Percentiles rank a stretch among this genome's conserved stretches.
These are phyloP conservation scores for Chrysomallon squamiferum DNA, from an alignment of 1,140 invertebrate genomes.

Conservation along the genomic window DNA sequence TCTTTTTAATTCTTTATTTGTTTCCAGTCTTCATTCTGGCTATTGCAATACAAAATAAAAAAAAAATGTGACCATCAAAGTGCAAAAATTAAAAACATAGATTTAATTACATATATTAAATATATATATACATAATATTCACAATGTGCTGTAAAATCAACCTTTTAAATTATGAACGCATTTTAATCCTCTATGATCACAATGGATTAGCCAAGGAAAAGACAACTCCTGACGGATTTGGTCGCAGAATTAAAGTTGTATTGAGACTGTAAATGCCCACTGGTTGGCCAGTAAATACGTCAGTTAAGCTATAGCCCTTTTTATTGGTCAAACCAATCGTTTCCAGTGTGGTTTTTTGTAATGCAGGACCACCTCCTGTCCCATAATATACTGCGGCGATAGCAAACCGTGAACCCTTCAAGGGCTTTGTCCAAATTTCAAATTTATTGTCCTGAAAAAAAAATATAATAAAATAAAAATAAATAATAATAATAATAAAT, in stretches of 20 bases:
- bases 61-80: too few relatives aligned
- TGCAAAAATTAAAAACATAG: too few relatives aligned
- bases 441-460: constrained; percentile 15
- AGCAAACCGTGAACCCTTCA: constrained; percentile 29
- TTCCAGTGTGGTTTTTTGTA: constrained; percentile 66
- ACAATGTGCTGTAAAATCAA: too few relatives aligned
- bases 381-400: constrained; percentile 32
- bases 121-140: too few relatives aligned
- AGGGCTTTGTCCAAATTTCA: constrained; percentile 37
- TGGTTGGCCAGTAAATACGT: constrained; percentile 31
- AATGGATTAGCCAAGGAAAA: constrained; percentile 20
- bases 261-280: constrained; percentile 78
- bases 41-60: too few relatives aligned
- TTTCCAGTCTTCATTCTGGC: too few relatives aligned
- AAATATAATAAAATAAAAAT: not conserved
- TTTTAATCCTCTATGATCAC: not conserved
- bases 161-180: too few relatives aligned
- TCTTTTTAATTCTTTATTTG: too few relatives aligned
- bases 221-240: constrained; percentile 82
- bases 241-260: constrained; percentile 90
- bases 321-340: constrained; percentile 81
- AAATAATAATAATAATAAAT: too few relatives aligned
- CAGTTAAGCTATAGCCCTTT: constrained; percentile 83
- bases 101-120: too few relatives aligned
- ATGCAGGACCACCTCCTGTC: constrained; percentile 16